Percentiles rank a stretch among this genome's conserved stretches.
These are phyloP conservation scores for Mnemiopsis leidyi DNA, from an alignment of 37 sponge, comb jelly and placozoan species.

Conservation along the genomic window DNA sequence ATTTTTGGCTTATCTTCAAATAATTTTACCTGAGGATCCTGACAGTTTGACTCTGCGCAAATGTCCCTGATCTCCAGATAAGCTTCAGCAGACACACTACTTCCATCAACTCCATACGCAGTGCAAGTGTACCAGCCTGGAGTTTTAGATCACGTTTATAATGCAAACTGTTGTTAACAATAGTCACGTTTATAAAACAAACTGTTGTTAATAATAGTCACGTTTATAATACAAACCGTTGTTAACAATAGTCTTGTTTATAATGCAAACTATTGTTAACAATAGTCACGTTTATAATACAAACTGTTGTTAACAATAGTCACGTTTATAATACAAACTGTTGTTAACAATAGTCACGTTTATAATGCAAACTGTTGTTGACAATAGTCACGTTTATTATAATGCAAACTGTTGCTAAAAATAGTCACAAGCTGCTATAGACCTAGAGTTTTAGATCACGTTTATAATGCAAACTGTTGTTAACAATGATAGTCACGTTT, in stretches of 20 bases:
- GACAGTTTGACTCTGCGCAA: neutral
- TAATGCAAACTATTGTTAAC: neutral
- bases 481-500: neutral
- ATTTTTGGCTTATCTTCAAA: too few species aligned
- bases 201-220: neutral
- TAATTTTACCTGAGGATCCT: neutral
- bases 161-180: neutral
- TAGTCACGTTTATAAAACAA: neutral
- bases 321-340: neutral
- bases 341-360: neutral
- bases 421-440: too few species aligned
- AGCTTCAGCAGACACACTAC: neutral
- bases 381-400: neutral
- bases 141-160: neutral
- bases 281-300: neutral
- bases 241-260: neutral
- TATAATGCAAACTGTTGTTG: neutral
- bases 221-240: neutral
- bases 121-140: slow-evolving; percentile 28
- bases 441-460: neutral
- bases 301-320: neutral
- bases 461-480: neutral
- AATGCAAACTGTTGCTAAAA: neutral
- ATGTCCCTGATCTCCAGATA: slow-evolving; percentile 1
- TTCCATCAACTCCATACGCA: neutral